These are phyloP conservation scores for Dinothrombium tinctorium DNA, from an alignment of 1,140 invertebrate species.

Conservation along the genomic window DNA sequence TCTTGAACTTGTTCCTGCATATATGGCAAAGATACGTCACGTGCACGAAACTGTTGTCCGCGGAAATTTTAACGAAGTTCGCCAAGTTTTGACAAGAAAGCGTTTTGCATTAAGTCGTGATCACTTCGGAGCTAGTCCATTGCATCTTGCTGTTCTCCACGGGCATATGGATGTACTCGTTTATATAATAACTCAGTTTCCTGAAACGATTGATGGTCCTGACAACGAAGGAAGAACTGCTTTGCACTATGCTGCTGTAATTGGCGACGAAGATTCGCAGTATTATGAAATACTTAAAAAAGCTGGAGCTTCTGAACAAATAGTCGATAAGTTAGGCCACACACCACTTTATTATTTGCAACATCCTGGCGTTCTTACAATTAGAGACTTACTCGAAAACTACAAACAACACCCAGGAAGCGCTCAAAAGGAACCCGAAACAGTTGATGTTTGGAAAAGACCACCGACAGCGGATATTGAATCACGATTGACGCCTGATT, in stretches of 20 bases:
- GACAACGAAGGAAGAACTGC: constrained; percentile 62
- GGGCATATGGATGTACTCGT: constrained; percentile 75
- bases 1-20: constrained; percentile 35
- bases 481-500: constrained; percentile 10
- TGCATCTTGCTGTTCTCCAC: constrained; percentile 75
- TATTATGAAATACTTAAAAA: constrained; percentile 63
- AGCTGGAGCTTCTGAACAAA: constrained; percentile 52
- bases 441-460: constrained; percentile 15
- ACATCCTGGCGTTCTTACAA: constrained; percentile 18
- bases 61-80: constrained; percentile 56
- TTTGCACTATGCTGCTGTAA: constrained; percentile 62
- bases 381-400: constrained; percentile 14
- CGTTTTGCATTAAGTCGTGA: constrained; percentile 72
- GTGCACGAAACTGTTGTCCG: constrained; percentile 22
- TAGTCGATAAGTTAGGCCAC: constrained; percentile 51
- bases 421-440: background rate
- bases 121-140: constrained; percentile 57
- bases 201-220: constrained; percentile 36
- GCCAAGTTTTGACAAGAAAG: constrained; percentile 59
- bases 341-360: constrained; percentile 43
- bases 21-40: constrained; percentile 33
- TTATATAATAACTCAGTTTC: constrained; percentile 17
- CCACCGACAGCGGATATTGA: constrained; percentile 16
- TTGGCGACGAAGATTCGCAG: constrained; percentile 50
- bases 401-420: constrained; percentile 5